A percentile compares a stretch with the other conserved stretches of the same genome.
Conservation (phyloP, 2,113 vertebrate genomes). For the Jaculus jaculus region DNA sequence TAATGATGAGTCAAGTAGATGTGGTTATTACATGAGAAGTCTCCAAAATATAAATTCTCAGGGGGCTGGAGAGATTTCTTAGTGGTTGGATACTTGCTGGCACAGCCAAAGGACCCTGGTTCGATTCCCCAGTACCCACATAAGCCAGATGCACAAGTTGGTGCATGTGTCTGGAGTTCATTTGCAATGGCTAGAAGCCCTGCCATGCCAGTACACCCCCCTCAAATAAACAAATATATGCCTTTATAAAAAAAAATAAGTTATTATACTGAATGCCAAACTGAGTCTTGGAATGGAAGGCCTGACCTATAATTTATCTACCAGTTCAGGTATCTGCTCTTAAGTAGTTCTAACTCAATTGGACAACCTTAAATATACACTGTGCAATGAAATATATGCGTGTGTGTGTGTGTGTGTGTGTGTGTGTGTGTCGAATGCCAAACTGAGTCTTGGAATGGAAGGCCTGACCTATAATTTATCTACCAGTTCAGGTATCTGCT, state of each 20-base stretch:
- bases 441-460: neutral
- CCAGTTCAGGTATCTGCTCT: neutral
- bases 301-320: neutral
- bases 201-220: too few relatives aligned
- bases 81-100: too few relatives aligned
- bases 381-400: neutral
- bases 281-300: neutral
- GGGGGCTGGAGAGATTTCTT: too few relatives aligned
- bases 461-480: neutral
- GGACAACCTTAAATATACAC: neutral
- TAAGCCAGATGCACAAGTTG: too few relatives aligned
- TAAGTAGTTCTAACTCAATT: neutral
- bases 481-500: neutral
- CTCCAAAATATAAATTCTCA: neutral
- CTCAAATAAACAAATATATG: too few relatives aligned
- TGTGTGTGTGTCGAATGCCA: neutral
- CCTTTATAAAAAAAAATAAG: too few relatives aligned
- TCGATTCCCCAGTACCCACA: too few relatives aligned
- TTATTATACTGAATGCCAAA: neutral
- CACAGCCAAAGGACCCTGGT: too few relatives aligned
- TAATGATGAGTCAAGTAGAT: neutral
- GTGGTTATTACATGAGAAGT: neutral
- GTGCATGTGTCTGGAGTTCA: too few relatives aligned
- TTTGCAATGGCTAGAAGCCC: too few relatives aligned
- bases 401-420: neutral